Base-by-base conservation (phyloP, 1,140 invertebrate species). In the Chironomus tepperi region DNA sequence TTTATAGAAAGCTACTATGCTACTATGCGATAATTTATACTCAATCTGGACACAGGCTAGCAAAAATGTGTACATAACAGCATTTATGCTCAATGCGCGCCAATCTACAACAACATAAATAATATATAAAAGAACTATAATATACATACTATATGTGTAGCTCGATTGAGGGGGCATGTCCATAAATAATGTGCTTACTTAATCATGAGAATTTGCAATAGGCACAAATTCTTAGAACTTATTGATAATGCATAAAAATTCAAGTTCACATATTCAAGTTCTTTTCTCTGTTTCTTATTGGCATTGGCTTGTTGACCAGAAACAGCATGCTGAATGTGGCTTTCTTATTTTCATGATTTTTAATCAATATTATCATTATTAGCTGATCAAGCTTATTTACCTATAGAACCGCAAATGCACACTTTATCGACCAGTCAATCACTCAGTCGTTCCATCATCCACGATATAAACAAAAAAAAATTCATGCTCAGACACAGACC, bases 1-100 rank as follows among this genome's bases (percentile, higher is more conserved):
- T n/a, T 70, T 70, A 70, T 70, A 70, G 65, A 70, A 70, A 70
- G 65, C 65, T 70, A 70, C 65, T 34, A 34, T 34, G 24, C 24
- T 70, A 57, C 47, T 57, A 57, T 57, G 47, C 47, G 12, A 12
- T 12, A 5, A 67, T 70, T 70, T 19, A 9, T 70, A 18, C 65
- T 70, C 19, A 70, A 70, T 70, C 65, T 57, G 47, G 47, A 57
- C 47, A 57, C 47, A 57, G 47, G 47, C 47, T 57, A 57, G 47
- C 12, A 57, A 57, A 57, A n/a, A 57, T 57, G 47, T 12, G 12
- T 57, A n/a, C n/a, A 57, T 12, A 57, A 57, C 47, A 57, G 12
- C 47, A 57, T 57, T 57, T 57, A 57, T 57, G 47, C 47, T 12
- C 47, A n/a, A 57, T 57, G 47, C 47, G 47, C 47, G 47, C 47